Conservation (phyloP, 92 coral and sea anemone species). For the Phymanthus crucifer region DNA sequence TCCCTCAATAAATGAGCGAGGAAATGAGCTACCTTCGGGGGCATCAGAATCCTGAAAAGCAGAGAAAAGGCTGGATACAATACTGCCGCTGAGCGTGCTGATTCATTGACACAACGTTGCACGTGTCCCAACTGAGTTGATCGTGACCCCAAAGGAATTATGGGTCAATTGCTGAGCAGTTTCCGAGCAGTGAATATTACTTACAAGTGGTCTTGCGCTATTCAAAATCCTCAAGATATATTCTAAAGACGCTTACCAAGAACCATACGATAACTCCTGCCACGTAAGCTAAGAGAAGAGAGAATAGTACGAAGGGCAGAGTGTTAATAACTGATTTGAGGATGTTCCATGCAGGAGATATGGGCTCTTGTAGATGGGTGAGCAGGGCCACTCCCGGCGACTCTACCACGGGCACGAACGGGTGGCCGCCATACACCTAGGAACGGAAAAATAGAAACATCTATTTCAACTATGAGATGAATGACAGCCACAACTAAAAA, state of each 20-base stretch:
- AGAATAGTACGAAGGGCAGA: slow-evolving; percentile 14
- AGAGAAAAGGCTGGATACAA: background rate
- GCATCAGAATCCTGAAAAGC: slow-evolving; percentile 24
- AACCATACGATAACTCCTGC: slow-evolving; percentile 36
- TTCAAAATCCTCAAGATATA: background rate
- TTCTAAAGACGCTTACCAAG: slow-evolving; percentile 12
- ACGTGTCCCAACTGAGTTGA: too few relatives aligned
- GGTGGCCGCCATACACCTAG: slow-evolving; percentile 23
- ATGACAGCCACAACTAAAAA: too few relatives aligned
- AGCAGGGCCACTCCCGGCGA: slow-evolving; percentile 47
- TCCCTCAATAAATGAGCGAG: slow-evolving; percentile 30
- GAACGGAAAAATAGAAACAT: background rate
- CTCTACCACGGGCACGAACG: slow-evolving; percentile 31
- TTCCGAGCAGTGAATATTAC: too few relatives aligned
- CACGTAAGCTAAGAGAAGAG: slow-evolving; percentile 16
- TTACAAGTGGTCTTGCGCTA: too few relatives aligned
- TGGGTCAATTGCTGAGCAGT: too few relatives aligned
- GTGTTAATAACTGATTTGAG: slow-evolving; percentile 8
- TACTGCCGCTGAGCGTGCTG: too few relatives aligned
- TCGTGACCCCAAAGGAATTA: too few relatives aligned
- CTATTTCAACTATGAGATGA: background rate
- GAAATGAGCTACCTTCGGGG: slow-evolving; percentile 12
- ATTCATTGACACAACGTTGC: too few relatives aligned
- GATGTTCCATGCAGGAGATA: slow-evolving; percentile 13
- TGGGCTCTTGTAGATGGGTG: background rate